Percentiles rank a stretch among this genome's conserved stretches.
Conservation (phyloP, 1,140 invertebrate genomes). For the Metaphire vulgaris region DNA sequence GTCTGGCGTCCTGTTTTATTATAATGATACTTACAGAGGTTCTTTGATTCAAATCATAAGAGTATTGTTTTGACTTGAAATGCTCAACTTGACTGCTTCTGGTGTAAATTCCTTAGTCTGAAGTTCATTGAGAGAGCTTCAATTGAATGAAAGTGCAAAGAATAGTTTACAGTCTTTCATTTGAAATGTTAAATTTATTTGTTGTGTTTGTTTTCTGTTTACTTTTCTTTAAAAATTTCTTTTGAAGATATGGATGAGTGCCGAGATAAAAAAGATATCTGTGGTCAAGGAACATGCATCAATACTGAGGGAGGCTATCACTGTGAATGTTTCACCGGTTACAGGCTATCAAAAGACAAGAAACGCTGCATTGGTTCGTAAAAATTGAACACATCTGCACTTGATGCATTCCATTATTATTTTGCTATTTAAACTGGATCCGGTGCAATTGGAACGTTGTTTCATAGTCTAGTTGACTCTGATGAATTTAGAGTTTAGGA, state of each 20-base stretch:
- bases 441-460: background rate
- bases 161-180: too few species aligned
- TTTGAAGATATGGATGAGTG: conserved; percentile 70
- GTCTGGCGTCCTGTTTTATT: too few species aligned
- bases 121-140: too few species aligned
- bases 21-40: too few species aligned
- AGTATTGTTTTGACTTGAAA: too few species aligned
- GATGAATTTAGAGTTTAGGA: too few species aligned
- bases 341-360: conserved; percentile 72
- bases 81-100: too few species aligned
- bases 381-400: background rate
- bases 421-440: background rate
- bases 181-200: too few species aligned
- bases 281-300: conserved; percentile 72
- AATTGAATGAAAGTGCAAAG: too few species aligned
- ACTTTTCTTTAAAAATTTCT: conserved; percentile 5
- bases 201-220: too few species aligned
- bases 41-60: too few species aligned
- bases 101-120: too few species aligned
- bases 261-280: conserved; percentile 65
- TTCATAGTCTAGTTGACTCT: background rate
- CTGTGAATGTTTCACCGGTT: conserved; percentile 72
- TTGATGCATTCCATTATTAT: background rate
- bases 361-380: conserved; percentile 67
- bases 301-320: conserved; percentile 79